Base-by-base conservation (phyloP, 2,113 vertebrate species). In the Macaca mulatta region DNA sequence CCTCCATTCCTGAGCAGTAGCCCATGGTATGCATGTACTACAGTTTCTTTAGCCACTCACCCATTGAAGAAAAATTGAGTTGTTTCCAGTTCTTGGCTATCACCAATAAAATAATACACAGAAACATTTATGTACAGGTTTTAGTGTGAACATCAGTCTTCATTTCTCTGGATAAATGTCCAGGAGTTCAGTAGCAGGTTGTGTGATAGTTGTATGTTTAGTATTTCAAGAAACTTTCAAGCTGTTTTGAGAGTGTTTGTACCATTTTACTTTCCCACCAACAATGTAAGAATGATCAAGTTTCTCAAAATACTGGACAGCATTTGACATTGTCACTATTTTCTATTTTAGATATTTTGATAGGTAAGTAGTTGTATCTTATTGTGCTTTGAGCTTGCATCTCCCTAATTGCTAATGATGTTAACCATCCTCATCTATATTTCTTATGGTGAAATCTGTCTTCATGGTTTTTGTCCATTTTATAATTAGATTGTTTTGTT, bases 151-250 rank as follows among this genome's bases (percentile, higher is more conserved):
- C 14, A 40, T 45, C 25, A 72, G 38, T 40, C 55, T 61, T 83
- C 38, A 75, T 75, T 78, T 64, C 45, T 89, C 70, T 89, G 27
- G 50, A 83, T 40, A 79, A 85, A 45, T 77, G 22, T 22, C 13
- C 50, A 74, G 22, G 16, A 55, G 14, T 48, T 45, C 5, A 55
- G 32, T 14, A 17, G 38, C 45, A 14, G 6, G 20, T 40, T 32
- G 25, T 32, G 45, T 50, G 74, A 70, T 52, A 45, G 13, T 61
- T 93, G 38, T 30, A 48, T 84, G 23, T 61, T 90, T 55, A 77
- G 32, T 84, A 38, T 88, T 90, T 59, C 48, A 91, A 67, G 52
- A 93, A 95, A 90, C n/a, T 64, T 2, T 14, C 11, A 23, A 40
- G 50, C 27, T 35, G 17, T n/a, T 94, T 59, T 86, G 22, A 81